phyloP scores from a whole-genome alignment of 2,113 vertebrate genomes.

The Vulpes ferrilata region DNA sequence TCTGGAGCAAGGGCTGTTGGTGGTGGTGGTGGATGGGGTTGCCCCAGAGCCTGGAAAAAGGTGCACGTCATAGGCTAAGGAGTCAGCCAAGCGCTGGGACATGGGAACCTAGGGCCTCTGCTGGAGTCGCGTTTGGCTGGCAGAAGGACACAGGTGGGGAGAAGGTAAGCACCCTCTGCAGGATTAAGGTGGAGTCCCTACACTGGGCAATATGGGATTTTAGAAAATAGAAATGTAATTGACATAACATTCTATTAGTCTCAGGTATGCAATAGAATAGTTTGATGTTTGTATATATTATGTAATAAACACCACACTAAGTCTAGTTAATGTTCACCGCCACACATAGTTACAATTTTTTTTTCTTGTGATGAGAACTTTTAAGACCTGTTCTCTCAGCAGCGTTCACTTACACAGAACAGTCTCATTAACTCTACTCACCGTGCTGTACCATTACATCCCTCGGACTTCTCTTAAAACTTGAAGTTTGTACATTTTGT shows the following conservation, averaged over 20 bases:
- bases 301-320: background rate
- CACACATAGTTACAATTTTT: background rate
- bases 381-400: background rate
- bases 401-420: background rate
- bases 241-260: background rate
- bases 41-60: background rate
- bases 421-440: background rate
- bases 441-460: background rate
- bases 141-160: background rate
- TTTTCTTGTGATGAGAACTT: background rate
- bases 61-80: background rate
- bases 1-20: too few species aligned
- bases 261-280: background rate
- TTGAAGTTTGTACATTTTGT: background rate
- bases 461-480: background rate
- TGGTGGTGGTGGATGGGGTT: too few species aligned
- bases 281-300: background rate
- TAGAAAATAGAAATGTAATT: background rate
- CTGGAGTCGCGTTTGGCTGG: background rate
- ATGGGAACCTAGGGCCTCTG: background rate
- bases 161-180: background rate
- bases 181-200: background rate
- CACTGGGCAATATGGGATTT: background rate
- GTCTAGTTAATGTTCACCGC: background rate
- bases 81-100: background rate